These are phyloP conservation scores for Acromyrmex echinatior DNA, from an alignment of 1,140 invertebrate genomes.

Conservation along the genomic window DNA sequence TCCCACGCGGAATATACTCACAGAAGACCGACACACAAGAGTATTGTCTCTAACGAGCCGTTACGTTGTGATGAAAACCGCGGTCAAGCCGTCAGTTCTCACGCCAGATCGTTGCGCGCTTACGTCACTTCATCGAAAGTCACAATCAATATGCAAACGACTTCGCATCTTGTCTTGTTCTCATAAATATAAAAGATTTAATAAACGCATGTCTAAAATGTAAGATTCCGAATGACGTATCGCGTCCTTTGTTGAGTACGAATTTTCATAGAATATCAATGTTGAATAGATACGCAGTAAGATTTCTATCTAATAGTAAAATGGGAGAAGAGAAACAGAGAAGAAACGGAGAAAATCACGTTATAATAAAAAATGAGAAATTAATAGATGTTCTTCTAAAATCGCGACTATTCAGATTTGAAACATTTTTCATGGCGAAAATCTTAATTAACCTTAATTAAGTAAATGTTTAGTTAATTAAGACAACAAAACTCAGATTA, in stretches of 20 bases:
- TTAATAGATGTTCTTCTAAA: background rate
- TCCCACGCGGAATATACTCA: slow-evolving; percentile 71
- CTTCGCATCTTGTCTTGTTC: slow-evolving; percentile 12
- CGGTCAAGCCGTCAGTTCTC: slow-evolving; percentile 68
- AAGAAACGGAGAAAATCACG: background rate
- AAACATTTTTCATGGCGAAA: background rate
- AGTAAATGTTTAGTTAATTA: background rate
- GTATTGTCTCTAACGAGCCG: slow-evolving; percentile 67
- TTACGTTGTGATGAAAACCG: slow-evolving; percentile 57
- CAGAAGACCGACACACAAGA: slow-evolving; percentile 69
- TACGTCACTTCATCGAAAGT: slow-evolving; percentile 59
- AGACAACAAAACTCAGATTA: background rate
- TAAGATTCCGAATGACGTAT: slow-evolving; percentile 20
- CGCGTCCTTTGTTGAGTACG: background rate
- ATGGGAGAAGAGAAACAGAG: background rate
- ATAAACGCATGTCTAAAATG: slow-evolving; percentile 14
- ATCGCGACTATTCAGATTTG: background rate
- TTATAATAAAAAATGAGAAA: background rate
- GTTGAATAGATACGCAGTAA: background rate
- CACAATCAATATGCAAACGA: slow-evolving; percentile 57
- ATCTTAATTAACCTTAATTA: background rate
- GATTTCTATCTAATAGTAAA: background rate
- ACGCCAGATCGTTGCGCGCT: slow-evolving; percentile 56
- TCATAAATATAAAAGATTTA: slow-evolving; percentile 38
- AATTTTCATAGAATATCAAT: background rate